phyloP scores from a whole-genome alignment of 2,797 vertebrate species.

The Mus spretus region DNA sequence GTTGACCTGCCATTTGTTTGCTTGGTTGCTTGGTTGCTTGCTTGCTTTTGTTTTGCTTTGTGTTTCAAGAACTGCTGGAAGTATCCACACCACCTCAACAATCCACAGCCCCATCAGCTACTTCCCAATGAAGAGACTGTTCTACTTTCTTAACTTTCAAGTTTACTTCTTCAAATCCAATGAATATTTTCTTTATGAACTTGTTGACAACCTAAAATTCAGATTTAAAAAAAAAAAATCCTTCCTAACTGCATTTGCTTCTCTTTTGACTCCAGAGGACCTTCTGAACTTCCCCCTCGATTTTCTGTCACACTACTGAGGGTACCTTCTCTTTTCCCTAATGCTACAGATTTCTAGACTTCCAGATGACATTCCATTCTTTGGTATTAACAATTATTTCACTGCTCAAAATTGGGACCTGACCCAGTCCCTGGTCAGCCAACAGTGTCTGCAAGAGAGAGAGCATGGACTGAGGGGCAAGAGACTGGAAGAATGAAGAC shows the following conservation, averaged over 20 bases:
- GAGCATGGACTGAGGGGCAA: too few relatives aligned
- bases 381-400: constrained; percentile 10
- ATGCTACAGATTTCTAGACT: not conserved
- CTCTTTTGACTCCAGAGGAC: not conserved
- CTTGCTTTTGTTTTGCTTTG: not conserved
- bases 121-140: not conserved
- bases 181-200: not conserved
- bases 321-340: not conserved
- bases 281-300: not conserved
- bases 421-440: too few relatives aligned
- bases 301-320: not conserved
- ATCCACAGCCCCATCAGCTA: not conserved
- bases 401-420: not conserved
- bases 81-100: not conserved
- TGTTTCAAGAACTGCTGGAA: not conserved
- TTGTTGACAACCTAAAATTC: not conserved
- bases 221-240: not conserved
- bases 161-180: not conserved
- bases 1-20: not conserved
- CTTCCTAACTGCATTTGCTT: not conserved
- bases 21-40: not conserved
- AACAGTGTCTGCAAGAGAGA: too few relatives aligned
- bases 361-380: not conserved
- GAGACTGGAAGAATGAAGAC: too few relatives aligned
- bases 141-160: not conserved